These are phyloP conservation scores for Leptobrachium leishanense DNA, from an alignment of 2,113 vertebrate genomes.

Conservation along the genomic window DNA sequence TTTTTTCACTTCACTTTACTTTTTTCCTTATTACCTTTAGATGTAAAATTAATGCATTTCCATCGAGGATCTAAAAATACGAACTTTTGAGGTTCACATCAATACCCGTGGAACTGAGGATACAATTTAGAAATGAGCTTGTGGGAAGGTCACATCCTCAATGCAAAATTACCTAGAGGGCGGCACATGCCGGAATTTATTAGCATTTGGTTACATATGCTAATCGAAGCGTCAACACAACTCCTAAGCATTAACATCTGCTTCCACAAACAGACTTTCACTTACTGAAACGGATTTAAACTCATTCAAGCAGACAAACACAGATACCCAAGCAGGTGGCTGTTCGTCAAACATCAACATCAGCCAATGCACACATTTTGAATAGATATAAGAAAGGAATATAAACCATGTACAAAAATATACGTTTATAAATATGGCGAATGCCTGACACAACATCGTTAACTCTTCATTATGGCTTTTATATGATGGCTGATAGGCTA, in stretches of 20 bases:
- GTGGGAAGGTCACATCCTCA: constrained; percentile 22
- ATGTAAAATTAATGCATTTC: background rate
- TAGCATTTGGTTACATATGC: constrained; percentile 76
- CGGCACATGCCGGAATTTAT: constrained; percentile 69
- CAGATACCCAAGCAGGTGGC: constrained; percentile 79
- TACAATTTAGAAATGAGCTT: constrained; percentile 8
- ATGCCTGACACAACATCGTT: too few species aligned
- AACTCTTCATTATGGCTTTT: too few species aligned
- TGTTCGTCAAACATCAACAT: constrained; percentile 69
- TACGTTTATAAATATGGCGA: too few species aligned
- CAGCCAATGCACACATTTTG: constrained; percentile 68
- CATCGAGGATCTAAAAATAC: background rate
- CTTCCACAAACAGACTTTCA: constrained; percentile 76
- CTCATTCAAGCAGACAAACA: constrained; percentile 82
- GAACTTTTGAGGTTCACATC: constrained; percentile 28
- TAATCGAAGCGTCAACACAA: constrained; percentile 76
- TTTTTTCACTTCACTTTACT: background rate
- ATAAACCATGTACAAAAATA: background rate
- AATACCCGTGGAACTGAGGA: constrained; percentile 14
- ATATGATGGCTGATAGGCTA: too few species aligned
- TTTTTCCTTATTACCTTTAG: background rate
- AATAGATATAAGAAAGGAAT: constrained; percentile 10
- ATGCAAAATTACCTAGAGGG: constrained; percentile 58
- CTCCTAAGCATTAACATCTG: constrained; percentile 79
- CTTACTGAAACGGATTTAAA: constrained; percentile 81